Evolutionary conservation across 2,113 vertebrate species (phyloP).

Genomic region (Hemiprocne comata): DNA sequence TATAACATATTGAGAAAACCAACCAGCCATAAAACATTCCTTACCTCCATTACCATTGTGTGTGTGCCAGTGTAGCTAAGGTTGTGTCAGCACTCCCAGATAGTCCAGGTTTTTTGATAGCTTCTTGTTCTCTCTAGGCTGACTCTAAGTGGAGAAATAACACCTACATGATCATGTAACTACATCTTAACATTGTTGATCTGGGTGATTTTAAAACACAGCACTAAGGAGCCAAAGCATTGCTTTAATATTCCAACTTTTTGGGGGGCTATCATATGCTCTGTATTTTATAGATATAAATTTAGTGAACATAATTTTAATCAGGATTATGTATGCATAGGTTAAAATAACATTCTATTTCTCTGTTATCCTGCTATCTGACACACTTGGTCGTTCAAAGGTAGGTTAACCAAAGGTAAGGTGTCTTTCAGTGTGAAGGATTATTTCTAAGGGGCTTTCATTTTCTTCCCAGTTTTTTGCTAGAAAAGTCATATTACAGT

Average conservation of each 20-base stretch:
- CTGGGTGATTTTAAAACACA: background rate
- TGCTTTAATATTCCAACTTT: background rate
- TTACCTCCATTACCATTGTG: constrained; percentile 22
- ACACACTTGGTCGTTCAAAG: background rate
- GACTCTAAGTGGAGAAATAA: background rate
- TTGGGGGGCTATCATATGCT: background rate
- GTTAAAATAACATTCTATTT: background rate
- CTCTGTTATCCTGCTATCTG: background rate
- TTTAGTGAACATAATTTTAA: background rate
- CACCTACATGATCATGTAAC: background rate
- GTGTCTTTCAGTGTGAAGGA: background rate
- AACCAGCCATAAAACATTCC: constrained; percentile 56
- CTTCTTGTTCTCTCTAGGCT: background rate
- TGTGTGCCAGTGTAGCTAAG: background rate
- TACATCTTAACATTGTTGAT: background rate
- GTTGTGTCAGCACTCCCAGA: constrained; percentile 54
- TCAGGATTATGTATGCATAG: background rate
- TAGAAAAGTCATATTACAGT: background rate
- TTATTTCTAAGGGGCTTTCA: background rate
- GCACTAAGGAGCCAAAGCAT: background rate
- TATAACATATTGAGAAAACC: constrained; percentile 64
- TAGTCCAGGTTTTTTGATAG: background rate
- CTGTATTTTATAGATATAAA: background rate
- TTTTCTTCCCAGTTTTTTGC: background rate
- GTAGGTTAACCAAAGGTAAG: background rate